Conservation (phyloP, 2,113 vertebrate species). For the Chamaetylas fuelleborni region DNA sequence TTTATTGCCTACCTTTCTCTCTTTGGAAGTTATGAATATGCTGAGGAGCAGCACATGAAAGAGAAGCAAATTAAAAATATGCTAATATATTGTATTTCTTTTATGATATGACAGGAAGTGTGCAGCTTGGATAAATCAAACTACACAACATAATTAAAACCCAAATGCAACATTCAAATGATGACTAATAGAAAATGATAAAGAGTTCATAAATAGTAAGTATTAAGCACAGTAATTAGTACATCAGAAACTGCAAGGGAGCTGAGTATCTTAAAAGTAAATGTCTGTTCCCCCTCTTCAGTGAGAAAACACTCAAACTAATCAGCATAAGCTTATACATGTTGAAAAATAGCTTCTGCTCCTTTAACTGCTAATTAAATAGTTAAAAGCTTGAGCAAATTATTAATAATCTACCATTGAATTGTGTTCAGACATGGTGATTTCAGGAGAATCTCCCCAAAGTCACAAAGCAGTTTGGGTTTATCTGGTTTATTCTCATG, state of each 20-base stretch:
- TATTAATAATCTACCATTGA: neutral
- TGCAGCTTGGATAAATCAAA: constrained; percentile 7
- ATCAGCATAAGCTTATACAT: neutral
- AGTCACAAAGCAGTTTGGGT: neutral
- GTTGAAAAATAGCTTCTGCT: neutral
- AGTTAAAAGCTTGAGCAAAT: neutral
- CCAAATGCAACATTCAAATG: neutral
- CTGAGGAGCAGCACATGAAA: constrained; percentile 5
- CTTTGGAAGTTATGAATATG: neutral
- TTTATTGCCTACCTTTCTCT: neutral
- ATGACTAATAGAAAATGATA: neutral
- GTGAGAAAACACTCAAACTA: neutral
- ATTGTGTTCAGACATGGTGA: neutral
- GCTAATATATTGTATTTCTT: constrained; percentile 14
- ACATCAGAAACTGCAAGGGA: neutral
- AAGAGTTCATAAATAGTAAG: constrained; percentile 12
- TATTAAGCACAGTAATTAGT: constrained; percentile 13
- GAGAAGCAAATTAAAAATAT: constrained; percentile 24
- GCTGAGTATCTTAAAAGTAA: neutral
- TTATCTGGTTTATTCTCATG: neutral
- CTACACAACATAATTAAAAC: constrained; percentile 15
- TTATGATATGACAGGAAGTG: neutral
- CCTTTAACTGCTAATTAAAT: neutral
- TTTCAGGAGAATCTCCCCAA: neutral
- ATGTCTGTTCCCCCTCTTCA: neutral